Base-by-base conservation (phyloP, 2,888 invertebrate genomes). In the Aromia moschata region DNA sequence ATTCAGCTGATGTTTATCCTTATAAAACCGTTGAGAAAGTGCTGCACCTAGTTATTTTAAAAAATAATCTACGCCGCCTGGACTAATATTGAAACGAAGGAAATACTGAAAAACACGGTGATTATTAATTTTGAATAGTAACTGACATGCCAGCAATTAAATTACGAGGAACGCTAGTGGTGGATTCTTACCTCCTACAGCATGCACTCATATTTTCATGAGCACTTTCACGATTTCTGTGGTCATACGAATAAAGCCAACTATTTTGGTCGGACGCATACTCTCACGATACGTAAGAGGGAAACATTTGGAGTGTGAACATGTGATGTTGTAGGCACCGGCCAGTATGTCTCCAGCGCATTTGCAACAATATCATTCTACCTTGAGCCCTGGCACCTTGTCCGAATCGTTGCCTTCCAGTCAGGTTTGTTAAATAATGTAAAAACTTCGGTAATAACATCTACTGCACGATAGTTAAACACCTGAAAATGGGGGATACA, bases 271-370 rank as follows among this genome's bases (percentile, higher is more conserved):
- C 47, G 40, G 14, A 30, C 33, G 33, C 31, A 46, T 38, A 12
- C 25, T 38, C 16, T 20, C 33, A 40, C 41, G 41, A 52, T 14
- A 14, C 30, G 16, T 20, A 33, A 33, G 25, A 51, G 31, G 55
- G n/a, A 55, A 62, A 44, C 33, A 54, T 40, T 57, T 55, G 60
- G 65, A 62, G 60, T 66, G 64, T 66, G 65, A 65, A 62, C 54
- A 55, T 76, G 73, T 78, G 74, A 78, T 78, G 77, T 81, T 83
- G 77, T 85, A 94, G 92, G 94, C 94, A 79, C 94, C 94, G 74
- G 93, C 94, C 81, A 91, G 92, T 79, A 93, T 93, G 91, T 93
- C 93, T 67, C 92, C 93, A 71, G 92, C 93, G 80, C 93, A 91
- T 83, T 86, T 90, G 79, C 89, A 90, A 83, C 89, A 89, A 83